phyloP scores from a whole-genome alignment of 2,113 vertebrate species.

The Nesospiza acunhae region DNA sequence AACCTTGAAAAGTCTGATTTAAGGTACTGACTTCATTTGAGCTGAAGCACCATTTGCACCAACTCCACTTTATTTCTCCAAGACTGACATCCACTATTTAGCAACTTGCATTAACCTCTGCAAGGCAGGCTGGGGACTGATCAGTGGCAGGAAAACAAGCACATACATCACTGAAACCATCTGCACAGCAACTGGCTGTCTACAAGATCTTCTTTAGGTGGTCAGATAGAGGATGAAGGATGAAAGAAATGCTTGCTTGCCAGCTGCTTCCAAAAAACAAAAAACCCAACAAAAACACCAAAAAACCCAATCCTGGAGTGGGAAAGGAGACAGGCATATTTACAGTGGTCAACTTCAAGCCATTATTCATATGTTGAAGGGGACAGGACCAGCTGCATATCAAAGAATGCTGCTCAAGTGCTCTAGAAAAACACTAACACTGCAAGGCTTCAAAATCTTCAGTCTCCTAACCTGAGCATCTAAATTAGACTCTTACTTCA shows the following conservation, averaged over 20 bases:
- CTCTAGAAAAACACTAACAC: neutral
- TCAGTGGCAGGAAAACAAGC: neutral
- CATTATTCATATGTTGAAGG: neutral
- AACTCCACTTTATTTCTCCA: neutral
- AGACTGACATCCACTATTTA: neutral
- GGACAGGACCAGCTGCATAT: neutral
- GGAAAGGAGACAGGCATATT: neutral
- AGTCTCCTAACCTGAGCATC: neutral
- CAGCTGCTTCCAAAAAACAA: neutral
- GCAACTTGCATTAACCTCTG: neutral
- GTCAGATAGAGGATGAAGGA: neutral
- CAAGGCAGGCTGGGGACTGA: neutral
- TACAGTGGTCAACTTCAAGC: neutral
- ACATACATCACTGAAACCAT: neutral
- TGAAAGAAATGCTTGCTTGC: neutral
- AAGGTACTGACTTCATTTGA: neutral
- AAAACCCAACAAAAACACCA: neutral
- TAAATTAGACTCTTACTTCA: neutral
- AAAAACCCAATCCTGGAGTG: neutral
- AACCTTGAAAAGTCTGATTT: neutral
- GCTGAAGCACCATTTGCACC: neutral
- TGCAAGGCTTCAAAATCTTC: neutral
- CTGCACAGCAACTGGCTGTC: neutral
- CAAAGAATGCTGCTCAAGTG: neutral
- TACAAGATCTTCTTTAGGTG: neutral